Conservation (phyloP, 2,797 vertebrate genomes). For the Ciconia nigra region DNA sequence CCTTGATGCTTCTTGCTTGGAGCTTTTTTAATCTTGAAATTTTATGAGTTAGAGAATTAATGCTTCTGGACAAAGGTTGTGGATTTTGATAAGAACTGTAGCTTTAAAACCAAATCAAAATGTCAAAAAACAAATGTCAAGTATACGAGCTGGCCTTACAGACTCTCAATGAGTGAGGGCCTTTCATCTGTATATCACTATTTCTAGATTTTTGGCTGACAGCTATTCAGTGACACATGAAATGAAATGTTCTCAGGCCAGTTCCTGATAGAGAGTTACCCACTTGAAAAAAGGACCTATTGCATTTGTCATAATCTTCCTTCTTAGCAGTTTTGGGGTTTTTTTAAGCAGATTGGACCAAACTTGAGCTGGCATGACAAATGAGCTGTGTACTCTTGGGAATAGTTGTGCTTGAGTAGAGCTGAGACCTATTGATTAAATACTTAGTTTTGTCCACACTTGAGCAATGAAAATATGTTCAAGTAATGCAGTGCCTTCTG, state of each 20-base stretch:
- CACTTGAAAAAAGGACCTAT: background rate
- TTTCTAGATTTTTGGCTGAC: background rate
- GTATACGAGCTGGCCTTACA: background rate
- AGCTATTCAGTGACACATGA: background rate
- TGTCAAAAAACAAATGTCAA: background rate
- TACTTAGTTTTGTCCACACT: background rate
- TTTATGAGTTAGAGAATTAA: background rate
- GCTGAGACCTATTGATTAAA: background rate
- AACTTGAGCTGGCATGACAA: background rate
- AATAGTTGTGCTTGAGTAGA: background rate
- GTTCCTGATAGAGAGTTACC: background rate
- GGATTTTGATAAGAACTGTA: background rate
- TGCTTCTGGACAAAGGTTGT: background rate
- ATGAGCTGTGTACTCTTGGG: background rate
- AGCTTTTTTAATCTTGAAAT: background rate
- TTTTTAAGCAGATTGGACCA: background rate
- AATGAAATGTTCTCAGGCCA: background rate
- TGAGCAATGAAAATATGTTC: background rate
- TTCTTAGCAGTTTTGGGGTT: background rate
- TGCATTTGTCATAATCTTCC: background rate
- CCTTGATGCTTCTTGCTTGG: background rate
- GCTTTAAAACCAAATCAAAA: background rate
- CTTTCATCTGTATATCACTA: accelerated
- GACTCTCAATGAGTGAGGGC: background rate
- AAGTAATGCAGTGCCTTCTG: background rate